Conservation (phyloP, 2,113 vertebrate genomes). For the Rhabdornis inornatus region DNA sequence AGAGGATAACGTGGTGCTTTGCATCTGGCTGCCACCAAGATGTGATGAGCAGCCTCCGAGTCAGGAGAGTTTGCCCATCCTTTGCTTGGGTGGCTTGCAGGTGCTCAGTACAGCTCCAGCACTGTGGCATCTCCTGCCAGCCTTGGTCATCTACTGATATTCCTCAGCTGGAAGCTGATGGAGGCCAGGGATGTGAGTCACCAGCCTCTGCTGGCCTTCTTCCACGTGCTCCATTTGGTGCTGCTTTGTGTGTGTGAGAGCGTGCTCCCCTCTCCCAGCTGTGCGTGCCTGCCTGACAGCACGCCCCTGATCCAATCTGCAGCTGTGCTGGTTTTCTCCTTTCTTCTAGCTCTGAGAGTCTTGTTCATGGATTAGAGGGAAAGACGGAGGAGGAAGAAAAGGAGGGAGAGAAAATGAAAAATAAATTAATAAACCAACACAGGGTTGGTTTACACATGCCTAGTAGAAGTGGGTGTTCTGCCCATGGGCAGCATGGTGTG, state of each 20-base stretch:
- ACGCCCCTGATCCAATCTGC: neutral
- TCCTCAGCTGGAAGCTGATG: neutral
- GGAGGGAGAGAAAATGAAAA: conserved; percentile 1
- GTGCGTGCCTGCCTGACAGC: conserved; percentile 55
- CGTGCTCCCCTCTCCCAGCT: conserved; percentile 50
- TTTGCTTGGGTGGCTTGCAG: neutral
- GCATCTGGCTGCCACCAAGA: neutral
- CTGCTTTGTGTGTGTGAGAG: conserved; percentile 55
- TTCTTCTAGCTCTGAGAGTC: neutral
- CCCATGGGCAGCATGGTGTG: neutral
- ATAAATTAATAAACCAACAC: neutral
- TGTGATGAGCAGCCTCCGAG: neutral
- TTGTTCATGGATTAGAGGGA: neutral
- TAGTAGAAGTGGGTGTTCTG: neutral
- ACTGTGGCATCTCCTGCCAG: neutral
- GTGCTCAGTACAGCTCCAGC: neutral
- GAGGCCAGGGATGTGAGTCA: conserved; percentile 19
- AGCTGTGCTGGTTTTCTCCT: conserved; percentile 34
- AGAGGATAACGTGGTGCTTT: neutral
- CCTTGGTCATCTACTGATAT: neutral
- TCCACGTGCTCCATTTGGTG: conserved; percentile 39
- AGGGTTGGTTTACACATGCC: neutral
- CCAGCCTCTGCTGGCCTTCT: neutral
- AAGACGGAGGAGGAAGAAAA: conserved; percentile 1
- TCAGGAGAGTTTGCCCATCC: neutral